Percentiles rank a stretch among this genome's conserved stretches.
phyloP scores from a whole-genome alignment of 1,140 invertebrate genomes.

The Hypsibius dujardini region DNA sequence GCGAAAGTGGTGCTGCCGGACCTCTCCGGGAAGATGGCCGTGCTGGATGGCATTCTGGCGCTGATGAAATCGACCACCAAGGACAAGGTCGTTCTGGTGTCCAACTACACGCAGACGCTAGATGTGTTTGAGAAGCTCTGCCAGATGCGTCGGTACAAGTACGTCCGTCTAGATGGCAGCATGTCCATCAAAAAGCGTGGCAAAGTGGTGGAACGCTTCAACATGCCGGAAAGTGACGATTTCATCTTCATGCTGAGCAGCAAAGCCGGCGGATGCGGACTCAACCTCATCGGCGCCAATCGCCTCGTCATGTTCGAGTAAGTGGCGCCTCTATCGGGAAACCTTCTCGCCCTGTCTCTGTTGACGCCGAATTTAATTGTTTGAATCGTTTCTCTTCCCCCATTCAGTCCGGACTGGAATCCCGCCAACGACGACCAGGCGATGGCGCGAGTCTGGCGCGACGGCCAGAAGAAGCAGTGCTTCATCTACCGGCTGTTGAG shows the following conservation, averaged over 20 bases:
- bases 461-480: constrained; percentile 96
- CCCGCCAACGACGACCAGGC: constrained; percentile 99
- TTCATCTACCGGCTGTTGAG: constrained; percentile 79
- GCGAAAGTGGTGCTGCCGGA: constrained; percentile 39
- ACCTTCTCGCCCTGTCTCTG: no score
- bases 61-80: constrained; percentile 65
- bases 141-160: constrained; percentile 43
- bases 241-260: constrained; percentile 95
- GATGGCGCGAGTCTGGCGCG: constrained; percentile 97
- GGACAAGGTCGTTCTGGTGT: constrained; percentile 94
- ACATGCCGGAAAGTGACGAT: constrained; percentile 62
- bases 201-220: constrained; percentile 89
- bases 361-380: no score
- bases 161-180: constrained; percentile 80
- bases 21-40: constrained; percentile 66
- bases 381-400: no score
- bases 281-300: constrained; percentile 80
- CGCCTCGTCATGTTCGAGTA: constrained; percentile 97
- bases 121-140: constrained; percentile 88
- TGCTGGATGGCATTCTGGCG: constrained; percentile 80
- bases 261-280: constrained; percentile 88
- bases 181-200: constrained; percentile 96
- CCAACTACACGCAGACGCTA: constrained; percentile 96
- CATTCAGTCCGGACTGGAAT: constrained; percentile 99
- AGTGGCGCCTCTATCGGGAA: no score